Percentiles rank a stretch among this genome's conserved stretches.
These are phyloP conservation scores for Dioctria rufipes DNA, from an alignment of 2,888 invertebrate genomes.

Conservation along the genomic window DNA sequence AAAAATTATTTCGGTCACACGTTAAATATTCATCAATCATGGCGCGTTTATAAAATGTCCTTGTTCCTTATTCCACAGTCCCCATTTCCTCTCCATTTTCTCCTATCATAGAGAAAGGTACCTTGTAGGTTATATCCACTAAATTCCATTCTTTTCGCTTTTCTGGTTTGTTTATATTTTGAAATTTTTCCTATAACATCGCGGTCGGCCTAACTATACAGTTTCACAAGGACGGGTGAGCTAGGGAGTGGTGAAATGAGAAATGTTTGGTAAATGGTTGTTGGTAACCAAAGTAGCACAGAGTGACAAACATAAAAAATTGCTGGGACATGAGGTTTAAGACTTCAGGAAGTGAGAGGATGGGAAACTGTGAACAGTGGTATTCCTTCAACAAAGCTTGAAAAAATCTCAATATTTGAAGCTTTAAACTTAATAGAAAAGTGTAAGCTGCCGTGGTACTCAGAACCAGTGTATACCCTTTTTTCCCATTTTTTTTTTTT, in stretches of 20 bases:
- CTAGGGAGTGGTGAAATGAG: not conserved
- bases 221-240: not conserved
- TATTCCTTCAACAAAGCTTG: too few relatives aligned
- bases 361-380: not conserved
- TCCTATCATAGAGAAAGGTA: not conserved
- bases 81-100: not conserved
- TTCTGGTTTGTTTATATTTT: constrained; percentile 25
- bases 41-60: constrained; percentile 25
- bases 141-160: not conserved
- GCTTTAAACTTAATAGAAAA: constrained; percentile 16
- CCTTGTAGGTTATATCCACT: not conserved
- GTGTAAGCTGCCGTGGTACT: not conserved
- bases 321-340: not conserved
- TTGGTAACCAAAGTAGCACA: not conserved
- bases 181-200: not conserved
- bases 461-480: not conserved
- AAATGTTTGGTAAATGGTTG: too few relatives aligned
- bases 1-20: constrained; percentile 58
- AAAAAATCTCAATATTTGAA: not conserved
- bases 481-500: not conserved
- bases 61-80: constrained; percentile 10
- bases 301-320: not conserved
- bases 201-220: not conserved
- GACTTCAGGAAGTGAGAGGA: not conserved
- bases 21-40: constrained; percentile 57